Conservation (phyloP, 2,113 vertebrate species). For the Poecilia latipinna region DNA sequence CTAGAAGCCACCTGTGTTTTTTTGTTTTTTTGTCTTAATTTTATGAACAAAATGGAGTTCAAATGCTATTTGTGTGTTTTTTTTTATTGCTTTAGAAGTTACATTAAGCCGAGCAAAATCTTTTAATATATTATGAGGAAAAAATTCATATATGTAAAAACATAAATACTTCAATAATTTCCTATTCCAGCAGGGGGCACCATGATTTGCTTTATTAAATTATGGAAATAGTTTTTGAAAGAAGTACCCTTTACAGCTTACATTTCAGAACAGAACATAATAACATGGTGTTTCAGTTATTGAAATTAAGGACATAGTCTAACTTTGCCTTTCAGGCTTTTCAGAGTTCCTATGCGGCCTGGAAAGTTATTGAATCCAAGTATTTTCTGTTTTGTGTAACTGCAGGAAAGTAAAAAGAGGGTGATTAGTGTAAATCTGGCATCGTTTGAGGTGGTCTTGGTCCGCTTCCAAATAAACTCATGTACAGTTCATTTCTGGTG, state of each 20-base stretch:
- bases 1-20: not conserved
- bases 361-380: not conserved
- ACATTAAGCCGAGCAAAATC: not conserved
- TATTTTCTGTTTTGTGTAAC: not conserved
- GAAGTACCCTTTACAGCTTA: not conserved
- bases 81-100: not conserved
- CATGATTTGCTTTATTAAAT: not conserved
- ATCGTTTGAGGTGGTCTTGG: not conserved
- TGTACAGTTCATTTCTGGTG: too few relatives aligned
- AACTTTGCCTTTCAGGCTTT: not conserved
- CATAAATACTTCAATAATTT: not conserved
- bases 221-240: too few relatives aligned
- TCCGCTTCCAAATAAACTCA: too few relatives aligned
- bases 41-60: not conserved
- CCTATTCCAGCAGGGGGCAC: conserved; percentile 46
- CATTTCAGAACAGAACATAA: not conserved
- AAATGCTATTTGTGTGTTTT: not conserved
- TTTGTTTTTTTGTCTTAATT: not conserved
- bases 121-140: not conserved
- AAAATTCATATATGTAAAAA: not conserved
- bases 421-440: not conserved
- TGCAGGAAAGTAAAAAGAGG: not conserved
- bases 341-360: not conserved
- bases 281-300: not conserved
- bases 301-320: not conserved